Conservation (phyloP, 30 jellyfish, hydroid and myxozoan species). For the Turritopsis dohrnii region DNA sequence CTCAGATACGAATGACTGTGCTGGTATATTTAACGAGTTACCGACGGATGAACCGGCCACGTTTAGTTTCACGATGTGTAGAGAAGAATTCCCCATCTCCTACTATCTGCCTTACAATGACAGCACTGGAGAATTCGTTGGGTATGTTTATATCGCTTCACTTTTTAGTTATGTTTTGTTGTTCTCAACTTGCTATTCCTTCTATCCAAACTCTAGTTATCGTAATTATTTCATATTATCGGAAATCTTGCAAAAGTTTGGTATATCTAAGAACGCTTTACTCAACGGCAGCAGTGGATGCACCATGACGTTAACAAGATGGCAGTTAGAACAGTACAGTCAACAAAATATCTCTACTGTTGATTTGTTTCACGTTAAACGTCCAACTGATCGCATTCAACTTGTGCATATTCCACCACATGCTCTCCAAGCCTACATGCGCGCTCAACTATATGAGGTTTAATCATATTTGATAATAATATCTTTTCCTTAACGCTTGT, state of each 20-base stretch:
- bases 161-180: background rate
- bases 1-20: constrained; percentile 23
- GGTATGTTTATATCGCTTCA: constrained; percentile 17
- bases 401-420: background rate
- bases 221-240: constrained; percentile 24
- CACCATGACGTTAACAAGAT: background rate
- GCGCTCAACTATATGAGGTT: background rate
- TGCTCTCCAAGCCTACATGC: background rate
- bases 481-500: background rate
- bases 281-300: background rate
- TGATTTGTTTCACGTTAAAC: background rate
- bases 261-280: background rate
- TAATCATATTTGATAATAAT: background rate
- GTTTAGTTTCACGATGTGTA: constrained; percentile 7
- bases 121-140: constrained; percentile 8
- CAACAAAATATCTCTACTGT: background rate
- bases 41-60: constrained; percentile 11
- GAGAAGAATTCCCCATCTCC: constrained; percentile 15
- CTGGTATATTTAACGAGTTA: constrained; percentile 35
- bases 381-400: background rate
- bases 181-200: background rate
- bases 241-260: background rate
- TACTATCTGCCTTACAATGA: constrained; percentile 30
- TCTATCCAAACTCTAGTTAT: background rate
- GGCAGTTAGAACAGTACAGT: background rate